Base-by-base conservation (phyloP, 1,140 invertebrate species). In the Bombus soroeensis region DNA sequence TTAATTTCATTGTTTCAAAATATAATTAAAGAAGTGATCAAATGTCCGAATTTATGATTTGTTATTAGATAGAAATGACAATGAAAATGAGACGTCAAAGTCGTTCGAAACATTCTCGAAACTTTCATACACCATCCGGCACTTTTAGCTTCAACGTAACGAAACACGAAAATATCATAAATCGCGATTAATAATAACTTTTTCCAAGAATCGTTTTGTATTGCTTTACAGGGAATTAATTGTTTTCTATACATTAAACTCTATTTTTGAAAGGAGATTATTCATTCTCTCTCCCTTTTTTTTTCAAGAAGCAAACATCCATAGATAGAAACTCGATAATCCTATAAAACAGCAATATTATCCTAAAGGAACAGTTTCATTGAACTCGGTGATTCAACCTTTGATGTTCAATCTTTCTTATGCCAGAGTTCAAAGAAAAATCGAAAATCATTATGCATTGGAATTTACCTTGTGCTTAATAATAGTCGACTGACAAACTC, bases 81-180 rank as follows among this genome's bases (percentile, higher is more conserved):
- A 18, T 25, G 47, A 76, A 76, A 76, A 47, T 76, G 74, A 76
- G 37, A 76, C 22, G 72, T 53, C 3, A 22, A 22, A 74, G n/a
- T 53, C n/a, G 8, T 34, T 53, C 18, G 32, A 74, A 4, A 32
- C 18, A 8, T 47, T 74, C 9, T 22, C 22, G 22, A 74, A 34
- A 28, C n/a, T 32, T 32, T 47, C 41, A 22, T 22, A 37, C 25
- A 15, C 37, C 28, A 8, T 8, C 4, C 34, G 37, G 53, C 18
- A 53, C 0, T 43, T 72, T 43, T 28, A 25, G 5, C 10, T 39
- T 28, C 22, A 25, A 71, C 37, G 10, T 70, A 25, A 70, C 66
- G 32, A 37, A 18, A 37, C 66, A 68, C 4, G 10, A 70, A n/a
- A 39, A 39, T 70, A 39, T 39, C 34, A 22, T 37, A 37, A 34